phyloP scores from a whole-genome alignment of 2,113 vertebrate genomes.

The Pteronura brasiliensis region DNA sequence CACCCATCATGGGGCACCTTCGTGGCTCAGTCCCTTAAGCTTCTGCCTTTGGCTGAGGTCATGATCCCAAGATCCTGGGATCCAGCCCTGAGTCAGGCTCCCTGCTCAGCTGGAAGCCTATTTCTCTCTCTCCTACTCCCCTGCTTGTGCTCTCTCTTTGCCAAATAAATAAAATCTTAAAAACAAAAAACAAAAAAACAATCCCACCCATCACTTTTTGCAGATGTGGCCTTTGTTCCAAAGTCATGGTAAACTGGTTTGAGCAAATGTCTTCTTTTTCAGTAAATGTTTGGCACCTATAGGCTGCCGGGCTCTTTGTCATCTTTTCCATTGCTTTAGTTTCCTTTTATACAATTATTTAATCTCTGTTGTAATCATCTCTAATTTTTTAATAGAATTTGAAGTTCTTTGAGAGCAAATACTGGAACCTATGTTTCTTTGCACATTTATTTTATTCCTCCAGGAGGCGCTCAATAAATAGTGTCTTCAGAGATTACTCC shows the following conservation, averaged over 20 bases:
- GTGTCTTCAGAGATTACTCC: not conserved
- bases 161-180: too few species aligned
- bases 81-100: too few species aligned
- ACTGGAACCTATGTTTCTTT: not conserved
- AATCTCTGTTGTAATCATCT: not conserved
- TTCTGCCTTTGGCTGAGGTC: too few species aligned
- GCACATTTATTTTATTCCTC: not conserved
- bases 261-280: not conserved
- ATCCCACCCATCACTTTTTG: not conserved
- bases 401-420: not conserved
- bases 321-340: not conserved
- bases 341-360: not conserved
- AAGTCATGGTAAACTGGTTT: not conserved
- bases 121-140: too few species aligned
- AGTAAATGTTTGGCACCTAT: not conserved
- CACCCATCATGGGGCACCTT: not conserved
- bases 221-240: not conserved
- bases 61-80: too few species aligned
- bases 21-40: too few species aligned
- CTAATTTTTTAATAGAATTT: not conserved
- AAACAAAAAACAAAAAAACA: not conserved
- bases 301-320: not conserved
- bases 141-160: too few species aligned
- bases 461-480: not conserved
- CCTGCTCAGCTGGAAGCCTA: too few species aligned